phyloP scores from a whole-genome alignment of 1,140 invertebrate genomes.

The Pseudomyrmex sp. region DNA sequence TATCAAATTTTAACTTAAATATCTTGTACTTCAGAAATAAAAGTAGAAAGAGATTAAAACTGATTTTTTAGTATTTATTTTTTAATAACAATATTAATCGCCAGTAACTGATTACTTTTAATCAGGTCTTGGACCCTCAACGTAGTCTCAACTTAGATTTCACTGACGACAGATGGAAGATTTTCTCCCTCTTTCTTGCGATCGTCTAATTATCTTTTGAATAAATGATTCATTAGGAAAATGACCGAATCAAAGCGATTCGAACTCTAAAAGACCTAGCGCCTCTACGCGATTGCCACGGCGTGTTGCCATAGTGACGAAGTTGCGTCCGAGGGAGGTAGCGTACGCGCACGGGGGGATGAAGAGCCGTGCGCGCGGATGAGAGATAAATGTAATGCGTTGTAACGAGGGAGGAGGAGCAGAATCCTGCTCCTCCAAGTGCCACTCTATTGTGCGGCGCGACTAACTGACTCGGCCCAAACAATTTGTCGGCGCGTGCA shows the following conservation, averaged over 20 bases:
- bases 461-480: slow-evolving; percentile 84
- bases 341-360: slow-evolving; percentile 73
- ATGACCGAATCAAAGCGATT: slow-evolving; percentile 45
- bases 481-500: slow-evolving; percentile 82
- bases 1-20: background rate
- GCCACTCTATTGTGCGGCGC: slow-evolving; percentile 83
- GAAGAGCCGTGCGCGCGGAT: slow-evolving; percentile 75
- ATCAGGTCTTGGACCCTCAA: background rate
- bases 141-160: background rate
- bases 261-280: background rate
- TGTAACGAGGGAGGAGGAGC: slow-evolving; percentile 73
- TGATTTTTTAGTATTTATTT: slow-evolving; percentile 11
- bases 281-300: background rate
- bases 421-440: slow-evolving; percentile 73
- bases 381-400: slow-evolving; percentile 82
- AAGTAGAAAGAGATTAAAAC: background rate
- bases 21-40: background rate
- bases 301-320: slow-evolving; percentile 79
- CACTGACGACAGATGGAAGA: slow-evolving; percentile 29
- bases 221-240: slow-evolving; percentile 48
- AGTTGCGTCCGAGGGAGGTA: slow-evolving; percentile 60
- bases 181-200: background rate
- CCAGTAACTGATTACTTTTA: background rate
- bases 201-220: slow-evolving; percentile 43
- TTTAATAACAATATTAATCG: slow-evolving; percentile 10